Conservation (phyloP, 92 coral and sea anemone genomes). For the Nematostella vectensis region DNA sequence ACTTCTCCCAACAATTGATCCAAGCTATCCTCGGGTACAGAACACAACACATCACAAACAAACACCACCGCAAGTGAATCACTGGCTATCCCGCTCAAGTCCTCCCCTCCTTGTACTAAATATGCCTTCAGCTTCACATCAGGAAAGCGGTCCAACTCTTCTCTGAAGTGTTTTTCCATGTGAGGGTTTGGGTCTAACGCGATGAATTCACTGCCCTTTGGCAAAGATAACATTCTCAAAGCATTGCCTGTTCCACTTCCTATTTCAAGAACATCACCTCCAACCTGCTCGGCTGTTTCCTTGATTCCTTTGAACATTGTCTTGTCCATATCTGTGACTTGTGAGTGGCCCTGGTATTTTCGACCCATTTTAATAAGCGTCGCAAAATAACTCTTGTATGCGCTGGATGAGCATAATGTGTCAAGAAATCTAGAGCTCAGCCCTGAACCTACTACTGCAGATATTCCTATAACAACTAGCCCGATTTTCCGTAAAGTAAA, state of each 20-base stretch:
- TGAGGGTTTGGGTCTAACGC: constrained; percentile 51
- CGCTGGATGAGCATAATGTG: background rate
- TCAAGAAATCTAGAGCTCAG: constrained; percentile 10
- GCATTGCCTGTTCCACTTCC: constrained; percentile 66
- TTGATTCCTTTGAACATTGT: background rate
- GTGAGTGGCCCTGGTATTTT: background rate
- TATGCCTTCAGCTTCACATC: constrained; percentile 41
- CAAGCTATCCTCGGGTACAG: constrained; percentile 22
- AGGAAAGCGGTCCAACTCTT: constrained; percentile 21
- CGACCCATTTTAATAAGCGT: background rate
- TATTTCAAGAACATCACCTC: constrained; percentile 57
- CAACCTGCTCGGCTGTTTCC: constrained; percentile 8
- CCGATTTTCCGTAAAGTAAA: too few species aligned
- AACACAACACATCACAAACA: constrained; percentile 50
- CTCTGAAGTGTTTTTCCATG: constrained; percentile 31
- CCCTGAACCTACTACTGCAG: too few species aligned
- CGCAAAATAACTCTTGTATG: constrained; percentile 17
- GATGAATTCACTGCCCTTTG: constrained; percentile 33
- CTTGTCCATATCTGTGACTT: background rate
- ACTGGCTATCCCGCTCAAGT: constrained; percentile 40
- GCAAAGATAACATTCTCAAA: constrained; percentile 30
- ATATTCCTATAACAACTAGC: too few species aligned
- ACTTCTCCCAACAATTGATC: constrained; percentile 37
- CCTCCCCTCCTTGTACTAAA: constrained; percentile 45
- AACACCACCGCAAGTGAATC: constrained; percentile 45